A percentile compares a stretch with the other conserved stretches of the same genome.
These are phyloP conservation scores for Myocastor coypus DNA, from an alignment of 2,113 vertebrate species.

Conservation along the genomic window DNA sequence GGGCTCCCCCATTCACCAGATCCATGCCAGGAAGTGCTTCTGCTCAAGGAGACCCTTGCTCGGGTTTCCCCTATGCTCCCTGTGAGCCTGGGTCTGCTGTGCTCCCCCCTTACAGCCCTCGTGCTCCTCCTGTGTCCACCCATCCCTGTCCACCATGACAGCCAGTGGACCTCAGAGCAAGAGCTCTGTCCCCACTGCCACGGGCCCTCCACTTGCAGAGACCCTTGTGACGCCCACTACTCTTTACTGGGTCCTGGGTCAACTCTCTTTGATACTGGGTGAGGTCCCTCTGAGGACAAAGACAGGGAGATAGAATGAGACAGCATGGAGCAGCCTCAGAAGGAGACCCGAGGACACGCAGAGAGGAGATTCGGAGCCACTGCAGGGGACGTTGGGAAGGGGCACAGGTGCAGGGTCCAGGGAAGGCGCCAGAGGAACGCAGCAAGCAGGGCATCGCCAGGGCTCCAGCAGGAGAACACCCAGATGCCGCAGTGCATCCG, in stretches of 20 bases:
- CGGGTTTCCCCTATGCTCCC: background rate
- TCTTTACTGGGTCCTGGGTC: background rate
- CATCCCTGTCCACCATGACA: background rate
- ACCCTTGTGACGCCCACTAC: no score
- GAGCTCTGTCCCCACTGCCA: background rate
- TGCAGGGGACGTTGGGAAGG: background rate
- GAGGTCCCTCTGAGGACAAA: background rate
- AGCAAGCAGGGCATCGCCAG: rapidly evolving
- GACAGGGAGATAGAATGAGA: background rate
- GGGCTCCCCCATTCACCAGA: rapidly evolving
- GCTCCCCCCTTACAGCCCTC: background rate
- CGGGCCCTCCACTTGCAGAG: background rate
- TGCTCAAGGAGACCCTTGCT: background rate
- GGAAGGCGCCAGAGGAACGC: background rate
- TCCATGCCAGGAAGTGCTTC: background rate
- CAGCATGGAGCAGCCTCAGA: background rate
- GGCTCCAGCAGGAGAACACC: background rate
- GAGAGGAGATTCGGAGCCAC: background rate
- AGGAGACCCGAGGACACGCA: background rate
- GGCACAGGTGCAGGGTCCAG: background rate
- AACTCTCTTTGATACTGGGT: background rate
- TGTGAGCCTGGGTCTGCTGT: background rate
- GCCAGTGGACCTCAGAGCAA: background rate
- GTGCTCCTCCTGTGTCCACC: background rate
- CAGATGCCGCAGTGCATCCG: background rate